Percentiles rank a stretch among this genome's conserved stretches.
phyloP scores from a whole-genome alignment of 2,888 invertebrate genomes.

The Dioctria linearis region DNA sequence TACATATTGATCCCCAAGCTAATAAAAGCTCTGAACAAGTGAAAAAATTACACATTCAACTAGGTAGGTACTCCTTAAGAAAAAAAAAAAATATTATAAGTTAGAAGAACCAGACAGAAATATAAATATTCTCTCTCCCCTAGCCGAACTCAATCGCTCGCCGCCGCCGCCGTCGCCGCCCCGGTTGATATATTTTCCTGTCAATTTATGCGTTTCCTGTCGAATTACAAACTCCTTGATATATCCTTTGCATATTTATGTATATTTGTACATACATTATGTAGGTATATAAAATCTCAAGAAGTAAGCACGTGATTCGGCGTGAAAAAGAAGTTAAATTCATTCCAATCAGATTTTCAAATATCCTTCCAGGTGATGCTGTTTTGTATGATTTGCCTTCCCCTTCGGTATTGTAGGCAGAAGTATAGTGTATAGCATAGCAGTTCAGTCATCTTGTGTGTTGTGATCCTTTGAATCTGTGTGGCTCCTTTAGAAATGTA shows the following conservation, averaged over 20 bases:
- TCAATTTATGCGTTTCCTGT: constrained; percentile 41
- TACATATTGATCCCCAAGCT: constrained; percentile 11
- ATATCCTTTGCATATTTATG: constrained; percentile 33
- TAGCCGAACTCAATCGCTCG: constrained; percentile 25
- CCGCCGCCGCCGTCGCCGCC: too few relatives aligned
- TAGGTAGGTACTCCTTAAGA: neutral
- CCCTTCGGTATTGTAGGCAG: constrained; percentile 7
- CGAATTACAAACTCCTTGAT: constrained; percentile 35
- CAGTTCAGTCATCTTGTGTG: too few relatives aligned
- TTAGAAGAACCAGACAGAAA: constrained; percentile 7
- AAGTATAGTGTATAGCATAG: too few relatives aligned
- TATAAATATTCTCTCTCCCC: constrained; percentile 11
- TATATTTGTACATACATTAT: neutral
- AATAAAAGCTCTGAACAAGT: constrained; percentile 14
- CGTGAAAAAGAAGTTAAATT: constrained; percentile 52
- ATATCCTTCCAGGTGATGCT: constrained; percentile 55
- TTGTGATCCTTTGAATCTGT: too few relatives aligned
- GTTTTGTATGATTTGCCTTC: constrained; percentile 46
- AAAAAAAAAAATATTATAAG: neutral
- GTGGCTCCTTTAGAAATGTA: neutral
- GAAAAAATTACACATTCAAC: constrained; percentile 30
- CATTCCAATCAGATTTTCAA: constrained; percentile 56
- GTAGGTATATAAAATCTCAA: constrained; percentile 12
- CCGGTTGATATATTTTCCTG: constrained; percentile 37
- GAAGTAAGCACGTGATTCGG: constrained; percentile 28